These are phyloP conservation scores for Ophion ventricosus DNA, from an alignment of 2,888 invertebrate genomes.

Conservation along the genomic window DNA sequence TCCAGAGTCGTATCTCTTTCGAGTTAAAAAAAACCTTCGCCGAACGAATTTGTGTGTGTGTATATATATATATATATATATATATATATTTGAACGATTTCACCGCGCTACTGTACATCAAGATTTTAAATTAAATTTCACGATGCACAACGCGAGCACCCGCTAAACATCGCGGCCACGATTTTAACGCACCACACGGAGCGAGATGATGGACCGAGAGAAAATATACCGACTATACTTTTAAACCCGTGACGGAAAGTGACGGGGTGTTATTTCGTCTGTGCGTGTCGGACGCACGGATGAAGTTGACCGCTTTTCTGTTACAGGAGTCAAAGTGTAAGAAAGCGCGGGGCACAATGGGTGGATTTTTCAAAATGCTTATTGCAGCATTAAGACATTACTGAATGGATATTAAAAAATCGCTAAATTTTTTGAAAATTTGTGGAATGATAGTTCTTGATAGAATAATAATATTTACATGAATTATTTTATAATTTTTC, in stretches of 20 bases:
- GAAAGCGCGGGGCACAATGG: no score
- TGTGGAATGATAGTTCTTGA: no score
- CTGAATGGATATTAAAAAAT: no score
- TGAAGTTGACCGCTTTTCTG: no score
- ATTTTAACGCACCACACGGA: constrained; percentile 31
- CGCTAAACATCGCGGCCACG: constrained; percentile 45
- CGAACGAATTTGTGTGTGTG: neutral
- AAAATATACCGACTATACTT: constrained; percentile 41
- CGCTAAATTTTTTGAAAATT: no score
- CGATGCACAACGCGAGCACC: constrained; percentile 36
- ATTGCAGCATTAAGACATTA: no score
- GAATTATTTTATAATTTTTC: no score
- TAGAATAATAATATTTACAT: no score
- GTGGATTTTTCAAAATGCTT: no score
- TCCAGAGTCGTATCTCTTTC: neutral
- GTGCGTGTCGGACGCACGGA: no score
- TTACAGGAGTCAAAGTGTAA: no score
- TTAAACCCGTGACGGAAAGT: constrained; percentile 1
- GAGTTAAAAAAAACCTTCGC: constrained; percentile 18
- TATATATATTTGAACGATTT: constrained; percentile 27
- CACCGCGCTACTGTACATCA: constrained; percentile 60
- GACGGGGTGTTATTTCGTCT: neutral
- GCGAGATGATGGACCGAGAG: constrained; percentile 24
- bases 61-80: neutral
- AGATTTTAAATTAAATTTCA: constrained; percentile 60